Conservation (phyloP, 2,888 invertebrate genomes). For the Xestia sexstrigata region DNA sequence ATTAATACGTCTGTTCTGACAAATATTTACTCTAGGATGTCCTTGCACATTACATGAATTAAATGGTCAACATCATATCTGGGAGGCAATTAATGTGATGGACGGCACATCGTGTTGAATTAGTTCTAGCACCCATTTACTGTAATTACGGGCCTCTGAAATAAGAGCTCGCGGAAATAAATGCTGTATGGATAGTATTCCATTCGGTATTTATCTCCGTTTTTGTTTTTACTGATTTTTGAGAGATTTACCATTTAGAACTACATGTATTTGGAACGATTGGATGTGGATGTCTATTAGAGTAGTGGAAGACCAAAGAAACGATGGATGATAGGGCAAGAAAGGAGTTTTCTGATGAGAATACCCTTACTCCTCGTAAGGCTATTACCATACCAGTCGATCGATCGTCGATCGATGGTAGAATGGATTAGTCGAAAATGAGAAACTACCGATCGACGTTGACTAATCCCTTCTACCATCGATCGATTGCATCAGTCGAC, state of each 20-base stretch:
- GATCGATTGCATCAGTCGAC: too few relatives aligned
- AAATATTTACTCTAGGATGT: slow-evolving; percentile 38
- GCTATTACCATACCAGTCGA: too few relatives aligned
- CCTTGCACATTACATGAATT: slow-evolving; percentile 46
- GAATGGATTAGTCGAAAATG: too few relatives aligned
- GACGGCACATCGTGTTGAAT: slow-evolving; percentile 47
- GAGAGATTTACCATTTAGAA: neutral
- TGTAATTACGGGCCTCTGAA: slow-evolving; percentile 31
- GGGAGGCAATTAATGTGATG: slow-evolving; percentile 52
- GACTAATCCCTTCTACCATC: too few relatives aligned
- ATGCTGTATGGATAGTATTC: slow-evolving; percentile 11
- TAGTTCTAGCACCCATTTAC: slow-evolving; percentile 38
- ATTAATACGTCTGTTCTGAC: slow-evolving; percentile 32
- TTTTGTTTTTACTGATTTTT: slow-evolving; percentile 7
- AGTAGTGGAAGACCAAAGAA: neutral
- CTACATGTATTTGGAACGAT: neutral
- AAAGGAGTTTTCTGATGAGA: neutral
- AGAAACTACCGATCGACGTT: too few relatives aligned
- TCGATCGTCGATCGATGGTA: too few relatives aligned
- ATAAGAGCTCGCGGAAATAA: slow-evolving; percentile 32
- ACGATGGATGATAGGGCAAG: neutral
- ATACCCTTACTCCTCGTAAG: neutral
- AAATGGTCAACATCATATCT: slow-evolving; percentile 57
- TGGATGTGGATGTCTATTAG: neutral
- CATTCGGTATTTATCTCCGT: neutral